Conservation (phyloP, 2,113 vertebrate genomes). For the Oreotrochilus melanogaster region DNA sequence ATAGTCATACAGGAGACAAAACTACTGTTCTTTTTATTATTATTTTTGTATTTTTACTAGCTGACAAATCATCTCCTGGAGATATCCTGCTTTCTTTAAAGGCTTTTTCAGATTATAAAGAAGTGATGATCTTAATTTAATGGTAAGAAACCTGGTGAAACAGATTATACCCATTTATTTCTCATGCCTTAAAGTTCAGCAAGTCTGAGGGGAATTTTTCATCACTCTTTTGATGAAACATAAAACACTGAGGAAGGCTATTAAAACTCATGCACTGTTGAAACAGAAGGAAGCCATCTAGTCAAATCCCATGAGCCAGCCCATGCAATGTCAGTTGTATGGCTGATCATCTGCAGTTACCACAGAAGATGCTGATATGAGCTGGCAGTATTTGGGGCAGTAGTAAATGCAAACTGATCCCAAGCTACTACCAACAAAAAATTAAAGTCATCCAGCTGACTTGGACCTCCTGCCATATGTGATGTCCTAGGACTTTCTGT, state of each 20-base stretch:
- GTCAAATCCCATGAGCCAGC: background rate
- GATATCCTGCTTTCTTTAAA: background rate
- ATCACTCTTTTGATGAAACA: background rate
- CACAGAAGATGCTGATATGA: background rate
- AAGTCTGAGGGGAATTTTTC: slow-evolving; percentile 3
- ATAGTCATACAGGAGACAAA: background rate
- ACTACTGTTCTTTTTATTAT: background rate
- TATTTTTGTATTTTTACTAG: background rate
- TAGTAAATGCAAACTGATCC: background rate
- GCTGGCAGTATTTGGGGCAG: background rate
- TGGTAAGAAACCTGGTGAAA: background rate
- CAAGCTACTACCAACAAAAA: background rate
- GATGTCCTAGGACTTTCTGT: background rate
- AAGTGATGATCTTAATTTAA: accelerated
- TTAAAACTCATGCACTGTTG: background rate
- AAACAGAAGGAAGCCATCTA: background rate
- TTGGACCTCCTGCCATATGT: background rate
- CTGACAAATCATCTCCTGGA: background rate
- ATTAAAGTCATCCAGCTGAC: background rate
- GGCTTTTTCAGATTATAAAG: background rate
- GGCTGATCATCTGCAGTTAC: background rate
- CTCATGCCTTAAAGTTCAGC: background rate
- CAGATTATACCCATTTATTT: background rate
- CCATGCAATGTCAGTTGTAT: background rate
- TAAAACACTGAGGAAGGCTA: background rate